Base-by-base conservation (phyloP, 2,797 vertebrate genomes). In the Silurus aristotelis region DNA sequence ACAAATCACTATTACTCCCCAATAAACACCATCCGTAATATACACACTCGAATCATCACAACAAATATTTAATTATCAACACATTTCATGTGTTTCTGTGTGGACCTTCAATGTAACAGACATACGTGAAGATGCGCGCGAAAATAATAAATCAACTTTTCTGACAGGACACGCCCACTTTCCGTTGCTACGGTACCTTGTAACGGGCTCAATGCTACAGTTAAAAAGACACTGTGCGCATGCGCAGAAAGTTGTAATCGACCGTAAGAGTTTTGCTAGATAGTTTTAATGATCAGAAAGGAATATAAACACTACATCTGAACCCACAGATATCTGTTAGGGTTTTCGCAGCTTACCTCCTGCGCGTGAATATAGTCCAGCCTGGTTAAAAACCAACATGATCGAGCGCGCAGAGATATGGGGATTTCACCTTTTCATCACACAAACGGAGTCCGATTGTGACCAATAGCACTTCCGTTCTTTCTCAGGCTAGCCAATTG, bases 121-220 rank as follows among this genome's bases (percentile, higher is more conserved):
- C 17, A 9, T 19, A 31, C 1, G 13, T 61, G 70, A 6, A 20
- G 19, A n/a, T 55, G 71, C 22, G 48, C 71, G 71, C 7, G 13
- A 76, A 76, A 19, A 58, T 10, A 7, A 3, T 17, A 31, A 60
- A 60, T 38, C 75, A 77, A 19, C 52, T 27, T 3, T 27, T 17
- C 0, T 27, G 7, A 19, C 19, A 27, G 3, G 8, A 31, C 52
- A 43, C 38, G 19, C 55, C 13, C 4, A 77, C 12, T n/a, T 25
- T 80, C 25, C 22, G 79, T 80, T 80, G 43, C 46, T 67, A 80
- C 66, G 63, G 79, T 55, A 80, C 79, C 5, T 19, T 31, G 14
- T 6, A 66, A 66, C 78, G 6, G 46, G 63, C 1, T 48, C 31
- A 15, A 2, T 14, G 4, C 22, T 8, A n/a, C 15, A 8, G 46